phyloP scores from a whole-genome alignment of 2,113 vertebrate species.

The Alexandromys fortis region DNA sequence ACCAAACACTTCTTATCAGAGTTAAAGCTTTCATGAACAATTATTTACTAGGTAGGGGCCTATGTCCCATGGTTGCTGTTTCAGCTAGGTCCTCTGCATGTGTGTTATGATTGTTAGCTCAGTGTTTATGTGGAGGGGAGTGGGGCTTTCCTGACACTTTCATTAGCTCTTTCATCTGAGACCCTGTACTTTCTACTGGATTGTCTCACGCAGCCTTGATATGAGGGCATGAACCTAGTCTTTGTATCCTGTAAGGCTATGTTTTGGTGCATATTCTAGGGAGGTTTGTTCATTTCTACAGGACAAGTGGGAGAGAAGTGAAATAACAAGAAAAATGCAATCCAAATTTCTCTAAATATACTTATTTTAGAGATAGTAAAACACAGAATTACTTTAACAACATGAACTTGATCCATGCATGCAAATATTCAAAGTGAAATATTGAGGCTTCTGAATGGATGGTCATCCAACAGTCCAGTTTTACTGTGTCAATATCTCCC shows the following conservation, averaged over 20 bases:
- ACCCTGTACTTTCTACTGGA: too few species aligned
- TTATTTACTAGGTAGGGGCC: neutral
- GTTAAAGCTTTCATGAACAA: neutral
- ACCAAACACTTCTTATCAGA: neutral
- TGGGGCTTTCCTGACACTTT: too few species aligned
- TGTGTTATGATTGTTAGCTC: too few species aligned
- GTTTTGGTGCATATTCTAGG: neutral
- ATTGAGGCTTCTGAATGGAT: neutral
- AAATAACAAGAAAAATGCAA: neutral
- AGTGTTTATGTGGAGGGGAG: too few species aligned
- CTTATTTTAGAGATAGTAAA: constrained; percentile 15
- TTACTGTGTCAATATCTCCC: neutral
- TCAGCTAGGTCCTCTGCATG: too few species aligned
- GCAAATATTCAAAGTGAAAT: neutral
- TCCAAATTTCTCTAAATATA: neutral
- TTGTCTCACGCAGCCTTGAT: too few species aligned
- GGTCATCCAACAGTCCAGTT: neutral
- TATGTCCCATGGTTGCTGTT: neutral
- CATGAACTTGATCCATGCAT: neutral
- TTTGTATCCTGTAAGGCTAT: neutral
- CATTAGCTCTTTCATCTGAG: too few species aligned
- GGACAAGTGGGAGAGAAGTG: neutral
- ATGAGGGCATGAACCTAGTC: neutral
- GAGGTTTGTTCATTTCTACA: neutral
- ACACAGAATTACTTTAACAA: neutral